phyloP scores from a whole-genome alignment of 2,113 vertebrate genomes.

The Garra rufa region DNA sequence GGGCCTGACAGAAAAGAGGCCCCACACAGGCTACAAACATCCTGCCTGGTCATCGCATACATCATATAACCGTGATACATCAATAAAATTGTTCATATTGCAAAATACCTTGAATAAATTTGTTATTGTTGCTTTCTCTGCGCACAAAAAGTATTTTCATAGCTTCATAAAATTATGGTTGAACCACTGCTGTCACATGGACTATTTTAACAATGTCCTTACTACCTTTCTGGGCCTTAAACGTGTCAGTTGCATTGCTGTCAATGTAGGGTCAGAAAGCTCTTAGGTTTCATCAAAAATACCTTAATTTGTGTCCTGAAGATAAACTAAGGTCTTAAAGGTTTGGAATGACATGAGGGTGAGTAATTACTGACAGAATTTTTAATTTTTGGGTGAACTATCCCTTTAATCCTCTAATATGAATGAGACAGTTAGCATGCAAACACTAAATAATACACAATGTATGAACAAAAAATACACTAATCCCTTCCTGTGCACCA shows the following conservation, averaged over 20 bases:
- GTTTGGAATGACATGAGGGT: background rate
- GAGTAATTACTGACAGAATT: background rate
- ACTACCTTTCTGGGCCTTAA: background rate
- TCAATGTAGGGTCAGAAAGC: background rate
- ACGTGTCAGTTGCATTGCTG: background rate
- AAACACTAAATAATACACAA: background rate
- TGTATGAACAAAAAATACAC: background rate
- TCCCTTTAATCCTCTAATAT: background rate
- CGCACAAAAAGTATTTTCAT: background rate
- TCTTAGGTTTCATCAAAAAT: background rate
- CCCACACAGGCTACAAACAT: background rate
- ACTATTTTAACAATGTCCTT: background rate
- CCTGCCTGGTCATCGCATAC: background rate
- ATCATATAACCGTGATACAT: background rate
- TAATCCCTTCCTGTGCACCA: constrained; percentile 27
- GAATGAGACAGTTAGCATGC: background rate
- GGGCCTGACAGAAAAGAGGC: constrained; percentile 13
- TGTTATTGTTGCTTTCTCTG: background rate
- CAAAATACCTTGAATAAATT: background rate
- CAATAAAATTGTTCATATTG: background rate
- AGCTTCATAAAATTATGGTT: background rate
- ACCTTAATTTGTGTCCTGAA: background rate
- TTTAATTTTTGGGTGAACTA: no score
- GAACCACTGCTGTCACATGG: background rate
- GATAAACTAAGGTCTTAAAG: background rate